These are phyloP conservation scores for Microcebus jonahi DNA, from an alignment of 2,113 vertebrate genomes.

Conservation along the genomic window DNA sequence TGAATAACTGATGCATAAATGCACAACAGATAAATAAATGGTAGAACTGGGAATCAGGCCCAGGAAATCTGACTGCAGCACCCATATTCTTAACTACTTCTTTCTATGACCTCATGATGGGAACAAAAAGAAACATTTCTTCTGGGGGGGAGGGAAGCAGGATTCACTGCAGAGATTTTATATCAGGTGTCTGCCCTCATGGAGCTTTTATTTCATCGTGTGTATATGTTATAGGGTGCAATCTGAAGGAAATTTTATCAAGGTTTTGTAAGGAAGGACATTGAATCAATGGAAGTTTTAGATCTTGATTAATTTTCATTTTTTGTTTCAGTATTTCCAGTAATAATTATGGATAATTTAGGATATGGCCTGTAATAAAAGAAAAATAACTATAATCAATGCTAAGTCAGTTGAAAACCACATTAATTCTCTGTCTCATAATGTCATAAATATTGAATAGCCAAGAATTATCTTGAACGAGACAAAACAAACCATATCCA, in stretches of 20 bases:
- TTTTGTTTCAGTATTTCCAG: not conserved
- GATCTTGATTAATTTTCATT: not conserved
- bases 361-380: not conserved
- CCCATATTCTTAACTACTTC: not conserved
- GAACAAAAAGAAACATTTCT: not conserved
- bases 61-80: not conserved
- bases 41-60: not conserved
- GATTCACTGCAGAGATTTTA: not conserved
- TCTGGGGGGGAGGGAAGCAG: not conserved
- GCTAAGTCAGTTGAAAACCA: not conserved
- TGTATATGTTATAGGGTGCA: not conserved
- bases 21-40: not conserved
- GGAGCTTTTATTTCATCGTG: not conserved
- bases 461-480: not conserved
- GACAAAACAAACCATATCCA: not conserved
- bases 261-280: not conserved
- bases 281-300: not conserved
- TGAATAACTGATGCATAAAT: not conserved
- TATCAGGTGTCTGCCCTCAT: not conserved
- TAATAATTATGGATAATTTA: conserved; percentile 19
- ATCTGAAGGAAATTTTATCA: not conserved
- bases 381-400: not conserved
- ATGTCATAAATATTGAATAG: conserved; percentile 42
- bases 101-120: not conserved
- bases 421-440: conserved; percentile 48